Evolutionary conservation across 1,140 invertebrate genomes (phyloP), one percentile per base, ranked within the genome.

Genomic region (Nylanderia fulva): DNA sequence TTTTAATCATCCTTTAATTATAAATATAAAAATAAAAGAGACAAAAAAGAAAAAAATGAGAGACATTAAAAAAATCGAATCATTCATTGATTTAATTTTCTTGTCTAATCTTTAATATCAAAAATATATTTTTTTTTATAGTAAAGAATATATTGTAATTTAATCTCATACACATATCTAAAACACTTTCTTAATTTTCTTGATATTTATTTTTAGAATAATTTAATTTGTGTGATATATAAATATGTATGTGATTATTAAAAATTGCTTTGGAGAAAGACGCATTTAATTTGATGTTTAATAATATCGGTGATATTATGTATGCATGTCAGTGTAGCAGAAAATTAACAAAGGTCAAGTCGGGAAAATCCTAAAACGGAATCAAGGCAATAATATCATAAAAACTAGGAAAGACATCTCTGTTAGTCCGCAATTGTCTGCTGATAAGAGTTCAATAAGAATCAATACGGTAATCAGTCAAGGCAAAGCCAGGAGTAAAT

Each of bases 381-480:
- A 82, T 82, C 52, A 29, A 8, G 9, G 2, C 24, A 18, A 5
- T 36, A n/a, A 42, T n/a, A n/a, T 68, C 45, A 27, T 15, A 33
- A 9, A 18, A 36, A 72, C 15, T 18, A 56, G 39, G n/a, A 33
- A 63, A 5, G 7, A 80, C 21, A 9, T 79, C 5, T 66, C 45
- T 13, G 24, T 72, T 18, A 11, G 24, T 42, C 45, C 18, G 48
- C 24, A 82, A 82, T 82, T 71, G 39, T 58, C 39, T 39, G 39
- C 18, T 36, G 71, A 76, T 75, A 63, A 76, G 33, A 29, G 29
- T 24, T 63, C 11, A 29, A n/a, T n/a, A n/a, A 45, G 29, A 21
- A 48, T 76, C 60, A 33, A 48, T 42, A 42, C 29, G 27, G 11
- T 61, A 75, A 76, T 82, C 75, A 54, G 29, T 27, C 56, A 42